Percentiles rank a stretch among this genome's conserved stretches.
phyloP scores from a whole-genome alignment of 1,140 invertebrate species.

The Tachypleus tridentatus region DNA sequence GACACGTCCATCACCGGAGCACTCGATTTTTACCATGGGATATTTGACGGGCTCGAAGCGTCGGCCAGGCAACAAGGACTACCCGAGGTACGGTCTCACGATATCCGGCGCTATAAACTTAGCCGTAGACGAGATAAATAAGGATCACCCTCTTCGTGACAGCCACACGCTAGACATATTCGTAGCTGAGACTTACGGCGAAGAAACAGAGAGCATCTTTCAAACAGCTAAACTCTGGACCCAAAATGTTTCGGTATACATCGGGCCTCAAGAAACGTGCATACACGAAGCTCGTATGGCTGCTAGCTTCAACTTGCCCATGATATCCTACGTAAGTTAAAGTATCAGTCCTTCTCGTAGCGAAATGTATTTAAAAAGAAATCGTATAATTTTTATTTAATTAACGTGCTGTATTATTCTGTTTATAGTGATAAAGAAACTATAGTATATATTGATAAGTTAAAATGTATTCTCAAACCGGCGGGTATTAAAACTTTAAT shows the following conservation, averaged over 20 bases:
- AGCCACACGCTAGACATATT: constrained; percentile 53
- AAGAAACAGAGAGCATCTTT: constrained; percentile 70
- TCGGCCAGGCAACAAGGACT: constrained; percentile 56
- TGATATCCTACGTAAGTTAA: constrained; percentile 51
- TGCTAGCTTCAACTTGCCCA: constrained; percentile 79
- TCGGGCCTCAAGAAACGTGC: constrained; percentile 92
- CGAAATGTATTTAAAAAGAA: not conserved
- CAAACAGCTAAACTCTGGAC: constrained; percentile 77
- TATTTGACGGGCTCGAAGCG: constrained; percentile 53
- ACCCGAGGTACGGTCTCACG: constrained; percentile 55
- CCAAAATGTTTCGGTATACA: constrained; percentile 70
- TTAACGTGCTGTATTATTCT: too few species aligned
- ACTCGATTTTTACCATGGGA: constrained; percentile 28
- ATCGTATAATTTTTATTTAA: too few species aligned
- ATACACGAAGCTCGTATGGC: constrained; percentile 88
- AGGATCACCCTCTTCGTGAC: constrained; percentile 30
- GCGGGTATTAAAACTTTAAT: too few species aligned
- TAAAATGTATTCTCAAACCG: too few species aligned
- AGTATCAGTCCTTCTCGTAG: not conserved
- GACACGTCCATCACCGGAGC: too few species aligned
- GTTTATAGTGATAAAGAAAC: too few species aligned
- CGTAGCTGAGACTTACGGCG: constrained; percentile 82
- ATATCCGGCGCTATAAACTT: constrained; percentile 73
- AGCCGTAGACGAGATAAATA: constrained; percentile 43
- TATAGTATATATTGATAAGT: too few species aligned